Evolutionary conservation across 2,113 vertebrate species (phyloP), one percentile per base, ranked within the genome.

Genomic region (Oxyruncus cristatus): DNA sequence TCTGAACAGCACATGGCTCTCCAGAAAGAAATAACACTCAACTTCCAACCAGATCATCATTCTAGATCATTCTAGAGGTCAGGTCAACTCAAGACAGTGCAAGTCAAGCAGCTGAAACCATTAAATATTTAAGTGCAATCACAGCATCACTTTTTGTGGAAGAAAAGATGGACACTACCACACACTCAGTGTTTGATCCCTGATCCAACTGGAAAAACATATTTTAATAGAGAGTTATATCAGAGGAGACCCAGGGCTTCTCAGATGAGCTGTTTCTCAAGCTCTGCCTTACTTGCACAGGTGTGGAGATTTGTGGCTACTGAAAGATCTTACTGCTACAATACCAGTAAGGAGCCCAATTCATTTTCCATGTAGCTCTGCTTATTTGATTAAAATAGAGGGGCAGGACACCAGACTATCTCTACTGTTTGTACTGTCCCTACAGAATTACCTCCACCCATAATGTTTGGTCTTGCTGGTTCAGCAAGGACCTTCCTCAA

Each of bases 331-430:
- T 4, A n/a, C 15, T 68, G 42, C 13, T 35, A 27, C 9, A 26
- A 42, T 8, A 13, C 23, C 47, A 53, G 8, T 11, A 44, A 62
- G 47, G 26, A 78, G 8, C 19, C 27, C 8, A 59, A 47, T 4
- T 72, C 15, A 68, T 56, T 52, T 59, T 21, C 66, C 32, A 7
- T 0, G 10, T 4, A 52, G 37, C 27, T 59, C 35, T 75, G 35
- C 30, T 78, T 28, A 23, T 30, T 41, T 26, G 5, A 82, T 13
- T 65, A 72, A 78, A 73, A 85, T 16, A 58, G 35, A 83, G 33
- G 50, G 22, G 41, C 3, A 12, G 0, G 1, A 39, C 27, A 65
- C 32, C 59, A 53, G 23, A 10, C n/a, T n/a, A 37, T 1, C 20
- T 15, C 39, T 41, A 41, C 39, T 4, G 19, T 7, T 39, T 50